These are phyloP conservation scores for Dascyllus trimaculatus DNA, from an alignment of 2,113 vertebrate genomes.

Conservation along the genomic window DNA sequence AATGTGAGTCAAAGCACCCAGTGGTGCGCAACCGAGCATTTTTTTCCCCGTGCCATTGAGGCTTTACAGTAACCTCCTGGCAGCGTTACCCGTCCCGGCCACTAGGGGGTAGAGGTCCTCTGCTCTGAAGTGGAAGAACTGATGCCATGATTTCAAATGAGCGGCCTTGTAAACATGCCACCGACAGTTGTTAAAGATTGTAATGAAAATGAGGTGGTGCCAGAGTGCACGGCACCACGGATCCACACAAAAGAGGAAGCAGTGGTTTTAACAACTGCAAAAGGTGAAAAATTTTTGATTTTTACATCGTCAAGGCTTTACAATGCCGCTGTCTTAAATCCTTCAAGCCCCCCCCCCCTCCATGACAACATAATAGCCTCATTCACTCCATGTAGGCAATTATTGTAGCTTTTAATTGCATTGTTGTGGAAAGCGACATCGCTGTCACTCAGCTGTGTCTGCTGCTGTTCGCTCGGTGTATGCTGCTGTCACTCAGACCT, in stretches of 20 bases:
- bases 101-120: slow-evolving; percentile 79
- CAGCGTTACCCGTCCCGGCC: slow-evolving; percentile 45
- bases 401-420: slow-evolving; percentile 75
- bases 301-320: slow-evolving; percentile 55
- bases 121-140: slow-evolving; percentile 44
- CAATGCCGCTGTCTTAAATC: slow-evolving; percentile 63
- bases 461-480: slow-evolving; percentile 19
- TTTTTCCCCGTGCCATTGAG: slow-evolving; percentile 8
- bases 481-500: slow-evolving; percentile 59
- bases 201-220: slow-evolving; percentile 53
- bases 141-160: slow-evolving; percentile 68
- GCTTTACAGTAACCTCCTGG: slow-evolving; percentile 16
- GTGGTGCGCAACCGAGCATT: slow-evolving; percentile 26
- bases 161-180: slow-evolving; percentile 73
- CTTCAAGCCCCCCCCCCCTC: slow-evolving; percentile 20
- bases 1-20: slow-evolving; percentile 44
- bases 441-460: slow-evolving; percentile 55
- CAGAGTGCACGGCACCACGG: slow-evolving; percentile 42
- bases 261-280: slow-evolving; percentile 9
- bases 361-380: slow-evolving; percentile 70
- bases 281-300: slow-evolving; percentile 43
- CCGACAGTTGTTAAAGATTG: slow-evolving; percentile 67
- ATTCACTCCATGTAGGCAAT: slow-evolving; percentile 55
- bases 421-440: slow-evolving; percentile 63
- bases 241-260: slow-evolving; percentile 33